Base-by-base conservation (phyloP, 1,140 invertebrate species). In the Dinoponera quadriceps region DNA sequence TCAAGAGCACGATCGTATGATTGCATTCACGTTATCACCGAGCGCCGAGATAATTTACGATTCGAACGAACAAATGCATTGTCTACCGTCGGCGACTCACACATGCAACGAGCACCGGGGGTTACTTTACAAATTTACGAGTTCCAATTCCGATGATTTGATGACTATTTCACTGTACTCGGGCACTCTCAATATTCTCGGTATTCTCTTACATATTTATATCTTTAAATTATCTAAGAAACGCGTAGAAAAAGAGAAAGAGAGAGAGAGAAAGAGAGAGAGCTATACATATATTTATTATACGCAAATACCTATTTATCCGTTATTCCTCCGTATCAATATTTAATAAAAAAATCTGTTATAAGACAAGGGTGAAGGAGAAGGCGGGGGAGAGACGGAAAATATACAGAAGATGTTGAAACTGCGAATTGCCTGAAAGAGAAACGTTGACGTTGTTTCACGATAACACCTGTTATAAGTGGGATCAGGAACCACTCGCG, bases 11-110 rank as follows among this genome's bases (percentile, higher is more conserved):
- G 69, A 84, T 84, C 80, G 3, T 29, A 49, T 33, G 65, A 75
- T 88, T 84, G 77, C 72, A 84, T 88, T 84, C 83, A 49, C 27
- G 65, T 82, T 86, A 88, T 86, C 55, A 48, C 13, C n/a, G 18
- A 33, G 54, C 51, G 54, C 69, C 65, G 38, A n/a, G n/a, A 71
- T 86, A 88, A 86, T 86, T 77, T 66, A 84, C 60, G 75, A 54
- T 77, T 82, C 68, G 20, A 65, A 1, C 54, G 27, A 49, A 57
- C 49, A 78, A 77, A 48, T 77, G 29, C 62, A 78, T 83, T 68
- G 48, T 83, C 51, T 77, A 65, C 16, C 38, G 38, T 33, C 38
- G 25, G 29, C 25, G 5, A 22, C 20, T 55, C 29, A 18, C 29
- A n/a, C 18, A 11, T 29, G 9, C 9, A 44, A 65, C 22, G 4